A percentile compares a stretch with the other conserved stretches of the same genome.
phyloP scores from a whole-genome alignment of 1,140 invertebrate species.

The Sycophaga agraensis region DNA sequence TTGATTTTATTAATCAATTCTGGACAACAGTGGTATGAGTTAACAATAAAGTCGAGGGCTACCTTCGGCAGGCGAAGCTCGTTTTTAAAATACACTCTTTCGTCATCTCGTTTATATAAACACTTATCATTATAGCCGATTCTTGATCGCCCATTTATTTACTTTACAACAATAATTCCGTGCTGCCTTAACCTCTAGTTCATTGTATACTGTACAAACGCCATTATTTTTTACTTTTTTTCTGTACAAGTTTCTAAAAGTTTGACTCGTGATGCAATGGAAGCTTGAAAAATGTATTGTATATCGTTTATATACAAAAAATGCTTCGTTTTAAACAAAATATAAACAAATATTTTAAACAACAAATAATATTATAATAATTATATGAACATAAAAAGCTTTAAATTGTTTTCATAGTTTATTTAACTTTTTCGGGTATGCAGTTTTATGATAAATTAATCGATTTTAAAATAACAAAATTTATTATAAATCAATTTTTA shows the following conservation, averaged over 20 bases:
- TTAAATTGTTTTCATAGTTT: no score
- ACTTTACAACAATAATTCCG: conserved; percentile 22
- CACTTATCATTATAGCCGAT: conserved; percentile 35
- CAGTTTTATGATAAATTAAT: no score
- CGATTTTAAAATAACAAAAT: no score
- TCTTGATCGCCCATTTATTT: conserved; percentile 18
- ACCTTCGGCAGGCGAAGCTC: conserved; percentile 45
- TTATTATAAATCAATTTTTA: no score
- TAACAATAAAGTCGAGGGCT: conserved; percentile 48
- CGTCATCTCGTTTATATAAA: conserved; percentile 32
- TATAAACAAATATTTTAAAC: no score
- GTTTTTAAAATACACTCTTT: conserved; percentile 50
- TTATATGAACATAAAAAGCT: no score
- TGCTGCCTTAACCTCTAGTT: conserved; percentile 29
- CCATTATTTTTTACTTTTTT: conserved; percentile 36
- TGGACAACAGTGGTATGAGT: conserved; percentile 32
- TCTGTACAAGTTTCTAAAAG: conserved; percentile 41
- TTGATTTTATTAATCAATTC: conserved; percentile 16
- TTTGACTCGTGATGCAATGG: background rate
- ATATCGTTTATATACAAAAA: background rate
- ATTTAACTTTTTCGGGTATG: no score
- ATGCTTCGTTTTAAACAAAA: background rate
- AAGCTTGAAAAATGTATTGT: background rate
- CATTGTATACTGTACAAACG: conserved; percentile 51
- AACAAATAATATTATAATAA: no score